Evolutionary conservation across 64 coral and sea anemone genomes (phyloP).

Genomic region (Dendronephthya gigantea): DNA sequence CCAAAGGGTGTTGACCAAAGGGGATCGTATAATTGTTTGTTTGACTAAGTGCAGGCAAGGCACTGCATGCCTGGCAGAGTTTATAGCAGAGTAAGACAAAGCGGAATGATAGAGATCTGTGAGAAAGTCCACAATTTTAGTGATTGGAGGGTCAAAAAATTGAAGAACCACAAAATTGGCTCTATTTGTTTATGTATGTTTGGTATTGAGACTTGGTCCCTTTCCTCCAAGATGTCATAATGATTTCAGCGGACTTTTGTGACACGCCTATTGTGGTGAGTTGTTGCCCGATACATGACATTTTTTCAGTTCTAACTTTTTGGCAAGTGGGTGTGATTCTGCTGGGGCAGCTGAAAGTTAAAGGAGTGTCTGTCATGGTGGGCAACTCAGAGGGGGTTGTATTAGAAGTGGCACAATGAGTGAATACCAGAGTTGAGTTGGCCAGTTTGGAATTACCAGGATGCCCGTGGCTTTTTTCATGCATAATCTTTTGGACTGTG

Average conservation of each 20-base stretch:
- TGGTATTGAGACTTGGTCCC: too few species aligned
- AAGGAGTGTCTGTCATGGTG: background rate
- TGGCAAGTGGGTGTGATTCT: background rate
- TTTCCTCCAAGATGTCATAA: slow-evolving; percentile 39
- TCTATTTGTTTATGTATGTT: slow-evolving; percentile 34
- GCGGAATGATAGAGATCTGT: slow-evolving; percentile 27
- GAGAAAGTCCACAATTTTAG: too few species aligned
- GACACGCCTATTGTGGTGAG: slow-evolving; percentile 29
- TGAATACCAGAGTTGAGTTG: slow-evolving; percentile 1
- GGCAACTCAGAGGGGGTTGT: background rate
- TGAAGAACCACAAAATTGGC: slow-evolving; percentile 39
- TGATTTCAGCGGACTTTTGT: slow-evolving; percentile 13
- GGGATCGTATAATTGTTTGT: background rate
- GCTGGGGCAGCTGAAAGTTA: background rate
- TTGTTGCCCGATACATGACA: slow-evolving; percentile 35
- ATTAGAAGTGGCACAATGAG: background rate
- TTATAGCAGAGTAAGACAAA: slow-evolving; percentile 24
- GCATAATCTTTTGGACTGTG: background rate
- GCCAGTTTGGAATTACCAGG: too few species aligned
- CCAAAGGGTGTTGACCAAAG: background rate
- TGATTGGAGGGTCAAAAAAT: slow-evolving; percentile 22
- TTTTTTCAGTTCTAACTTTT: background rate
- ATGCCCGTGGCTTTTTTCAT: background rate
- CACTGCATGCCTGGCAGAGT: slow-evolving; percentile 32
- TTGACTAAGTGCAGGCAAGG: slow-evolving; percentile 2